Evolutionary conservation across 1,140 invertebrate species (phyloP), one percentile per base, ranked within the genome.

Genomic region (Eciton burchellii): DNA sequence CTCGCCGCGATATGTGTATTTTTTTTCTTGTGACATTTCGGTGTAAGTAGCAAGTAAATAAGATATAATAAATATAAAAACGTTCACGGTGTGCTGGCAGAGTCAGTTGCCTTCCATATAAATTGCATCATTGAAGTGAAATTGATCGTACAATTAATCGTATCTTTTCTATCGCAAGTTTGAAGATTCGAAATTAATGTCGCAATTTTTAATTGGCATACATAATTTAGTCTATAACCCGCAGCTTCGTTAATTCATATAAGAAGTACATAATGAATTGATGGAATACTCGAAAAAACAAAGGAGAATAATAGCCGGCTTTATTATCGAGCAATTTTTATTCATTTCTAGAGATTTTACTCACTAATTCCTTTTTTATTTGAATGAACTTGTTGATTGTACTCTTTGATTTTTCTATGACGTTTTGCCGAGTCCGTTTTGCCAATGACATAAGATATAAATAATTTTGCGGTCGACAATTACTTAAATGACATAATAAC

Each of bases 401-500:
- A 12, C 43, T 35, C 68, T 3, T 14, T 68, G 5, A 45, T 56
- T 70, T 68, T 54, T 65, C 2, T n/a, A 52, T 12, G 6, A 3
- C 26, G 19, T 19, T 35, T 35, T 35, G 35, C 35, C 52, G n/a
- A 19, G 16, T 0, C 0, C 52, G n/a, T 52, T 49, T 12, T 49
- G 0, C 9, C 5, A 41, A 26, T 8, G 16, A 19, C 8, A 47
- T 1, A 5, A 57, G 12, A 29, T 19, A 56, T 68, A 45, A 68
- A 26, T 14, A 56, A 79, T 79, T 79, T 70, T 79, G n/a, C 49
- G 49, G 41, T 79, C 35, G 0, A 68, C 52, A 43, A 16, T 1
- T 66, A 77, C n/a, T 19, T 43, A 24, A 3, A 56, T 54, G 54
- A 77, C 54, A 68, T 79, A 79, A 79, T 79, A 49, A 6, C 24